phyloP scores from a whole-genome alignment of 2,888 invertebrate genomes.

The Microctonus brassicae region DNA sequence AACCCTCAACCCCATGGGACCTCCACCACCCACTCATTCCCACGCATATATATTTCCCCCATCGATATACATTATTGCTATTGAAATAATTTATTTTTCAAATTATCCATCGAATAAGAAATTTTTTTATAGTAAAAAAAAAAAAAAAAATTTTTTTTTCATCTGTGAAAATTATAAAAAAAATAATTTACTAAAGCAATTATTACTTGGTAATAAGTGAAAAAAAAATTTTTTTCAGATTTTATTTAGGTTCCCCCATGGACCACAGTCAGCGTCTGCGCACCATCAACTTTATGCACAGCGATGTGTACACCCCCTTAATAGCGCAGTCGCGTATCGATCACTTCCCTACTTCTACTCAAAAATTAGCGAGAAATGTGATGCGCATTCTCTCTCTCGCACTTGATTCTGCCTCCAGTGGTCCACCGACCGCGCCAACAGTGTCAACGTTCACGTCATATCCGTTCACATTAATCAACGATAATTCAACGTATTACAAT shows the following conservation, averaged over 20 bases:
- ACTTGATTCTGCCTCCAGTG: conserved; percentile 60
- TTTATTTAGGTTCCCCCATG: conserved; percentile 8
- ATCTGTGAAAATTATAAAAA: no score
- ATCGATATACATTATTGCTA: no score
- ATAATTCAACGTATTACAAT: neutral
- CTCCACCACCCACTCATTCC: no score
- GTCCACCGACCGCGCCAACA: conserved; percentile 62
- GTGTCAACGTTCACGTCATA: conserved; percentile 49
- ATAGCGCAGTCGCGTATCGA: conserved; percentile 49
- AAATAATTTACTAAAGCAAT: no score
- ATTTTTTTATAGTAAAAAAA: neutral
- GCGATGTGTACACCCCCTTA: neutral
- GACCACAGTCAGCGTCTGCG: conserved; percentile 34
- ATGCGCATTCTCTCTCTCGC: conserved; percentile 33
- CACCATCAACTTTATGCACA: neutral
- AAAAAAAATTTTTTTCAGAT: neutral
- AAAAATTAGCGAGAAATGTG: conserved; percentile 32
- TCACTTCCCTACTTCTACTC: conserved; percentile 38
- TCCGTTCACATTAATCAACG: conserved; percentile 41
- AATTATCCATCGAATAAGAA: neutral
- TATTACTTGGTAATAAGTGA: no score
- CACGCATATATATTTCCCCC: no score
- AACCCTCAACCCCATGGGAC: neutral
- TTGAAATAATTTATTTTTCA: conserved; percentile 24
- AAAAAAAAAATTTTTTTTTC: no score